phyloP scores from a whole-genome alignment of 2,888 invertebrate species.

The Harpalus rubripes region DNA sequence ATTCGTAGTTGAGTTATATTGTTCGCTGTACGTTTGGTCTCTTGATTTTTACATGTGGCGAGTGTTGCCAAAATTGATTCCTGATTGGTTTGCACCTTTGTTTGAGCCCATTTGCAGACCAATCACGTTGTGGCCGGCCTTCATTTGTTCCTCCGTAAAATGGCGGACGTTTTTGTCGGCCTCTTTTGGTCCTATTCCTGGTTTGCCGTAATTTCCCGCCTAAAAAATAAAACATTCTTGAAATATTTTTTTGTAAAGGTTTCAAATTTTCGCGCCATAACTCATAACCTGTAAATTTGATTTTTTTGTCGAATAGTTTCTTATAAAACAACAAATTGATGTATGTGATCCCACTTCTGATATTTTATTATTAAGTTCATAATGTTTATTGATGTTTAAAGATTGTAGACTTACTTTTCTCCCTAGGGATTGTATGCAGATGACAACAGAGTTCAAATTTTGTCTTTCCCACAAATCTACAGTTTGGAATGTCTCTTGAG shows the following conservation, averaged over 20 bases:
- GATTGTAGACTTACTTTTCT: slow-evolving; percentile 85
- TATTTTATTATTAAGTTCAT: too few relatives aligned
- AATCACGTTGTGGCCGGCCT: slow-evolving; percentile 95
- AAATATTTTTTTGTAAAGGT: background rate
- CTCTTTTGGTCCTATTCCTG: slow-evolving; percentile 97
- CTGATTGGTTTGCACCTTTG: slow-evolving; percentile 97
- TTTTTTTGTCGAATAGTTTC: too few relatives aligned
- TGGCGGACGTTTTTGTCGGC: slow-evolving; percentile 96
- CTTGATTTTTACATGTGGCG: slow-evolving; percentile 90
- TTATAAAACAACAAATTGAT: too few relatives aligned
- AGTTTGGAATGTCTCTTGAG: slow-evolving; percentile 97
- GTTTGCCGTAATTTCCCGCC: slow-evolving; percentile 91
- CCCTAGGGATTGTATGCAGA: slow-evolving; percentile 95
- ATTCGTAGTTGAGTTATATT: slow-evolving; percentile 23
- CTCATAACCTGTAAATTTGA: too few relatives aligned
- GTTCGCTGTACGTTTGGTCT: slow-evolving; percentile 36
- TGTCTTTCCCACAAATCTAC: slow-evolving; percentile 98
- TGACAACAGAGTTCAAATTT: slow-evolving; percentile 97
- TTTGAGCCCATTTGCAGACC: slow-evolving; percentile 98
- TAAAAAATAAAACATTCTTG: slow-evolving; percentile 74
- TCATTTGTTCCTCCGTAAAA: slow-evolving; percentile 96
- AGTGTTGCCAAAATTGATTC: slow-evolving; percentile 98
- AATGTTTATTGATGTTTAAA: too few relatives aligned
- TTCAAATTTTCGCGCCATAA: background rate
- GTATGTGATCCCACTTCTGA: too few relatives aligned